Evolutionary conservation across 2,113 vertebrate species (phyloP).

Genomic region (Pithys albifrons): DNA sequence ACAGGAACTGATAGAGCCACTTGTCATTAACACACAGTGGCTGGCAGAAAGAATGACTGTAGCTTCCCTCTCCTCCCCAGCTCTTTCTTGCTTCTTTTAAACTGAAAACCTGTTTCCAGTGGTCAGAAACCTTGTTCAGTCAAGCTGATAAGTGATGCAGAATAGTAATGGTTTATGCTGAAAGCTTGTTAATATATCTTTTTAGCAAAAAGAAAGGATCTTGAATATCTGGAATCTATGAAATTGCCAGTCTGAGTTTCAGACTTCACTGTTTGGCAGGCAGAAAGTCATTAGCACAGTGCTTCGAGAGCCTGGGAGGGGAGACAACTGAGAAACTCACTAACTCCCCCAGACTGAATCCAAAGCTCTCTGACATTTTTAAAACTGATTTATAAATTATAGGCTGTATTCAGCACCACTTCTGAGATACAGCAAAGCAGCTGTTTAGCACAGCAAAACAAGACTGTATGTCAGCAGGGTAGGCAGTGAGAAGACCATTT

Average conservation of each 20-base stretch:
- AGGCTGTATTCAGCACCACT: not conserved
- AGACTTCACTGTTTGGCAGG: not conserved
- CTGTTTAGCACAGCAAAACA: not conserved
- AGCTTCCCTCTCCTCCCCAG: not conserved
- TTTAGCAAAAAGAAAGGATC: not conserved
- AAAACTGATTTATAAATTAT: conserved; percentile 22
- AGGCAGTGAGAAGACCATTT: not conserved
- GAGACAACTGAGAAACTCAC: not conserved
- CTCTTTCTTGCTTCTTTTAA: not conserved
- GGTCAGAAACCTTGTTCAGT: not conserved
- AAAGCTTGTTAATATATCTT: not conserved
- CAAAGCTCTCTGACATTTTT: not conserved
- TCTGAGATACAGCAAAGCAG: not conserved
- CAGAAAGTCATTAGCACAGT: conserved; percentile 1
- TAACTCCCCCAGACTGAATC: not conserved
- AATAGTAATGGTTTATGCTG: not conserved
- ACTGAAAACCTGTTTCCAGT: not conserved
- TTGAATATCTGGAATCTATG: conserved; percentile 23
- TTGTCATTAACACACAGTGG: not conserved
- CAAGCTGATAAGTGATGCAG: not conserved
- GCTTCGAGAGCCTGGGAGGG: not conserved
- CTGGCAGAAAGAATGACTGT: not conserved
- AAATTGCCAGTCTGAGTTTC: not conserved
- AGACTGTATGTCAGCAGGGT: not conserved
- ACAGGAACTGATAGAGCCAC: not conserved